Evolutionary conservation across 2,888 invertebrate species (phyloP), one percentile per base, ranked within the genome.

Genomic region (Tachina fera): DNA sequence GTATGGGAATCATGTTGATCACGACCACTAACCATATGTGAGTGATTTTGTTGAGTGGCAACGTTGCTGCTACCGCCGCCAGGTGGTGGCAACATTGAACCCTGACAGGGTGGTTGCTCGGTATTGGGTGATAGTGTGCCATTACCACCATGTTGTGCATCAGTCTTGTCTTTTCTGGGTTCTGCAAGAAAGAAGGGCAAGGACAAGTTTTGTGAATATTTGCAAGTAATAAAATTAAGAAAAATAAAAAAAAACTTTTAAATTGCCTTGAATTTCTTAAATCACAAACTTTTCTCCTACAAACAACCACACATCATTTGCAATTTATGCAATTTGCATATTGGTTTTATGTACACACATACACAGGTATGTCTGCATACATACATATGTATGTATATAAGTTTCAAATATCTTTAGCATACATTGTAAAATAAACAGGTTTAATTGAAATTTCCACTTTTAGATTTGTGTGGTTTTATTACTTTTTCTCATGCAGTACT

Each of bases 101-200:
- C 91, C 89, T 92, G 92, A 90, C 91, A 90, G 89, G 91, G 91
- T 87, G 92, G 91, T 89, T 93, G 93, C 87, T 94, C 95, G 90
- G 94, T 94, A 90, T 93, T 95, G 88, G 95, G 94, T 91, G 95
- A 95, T 90, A 95, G 93, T 90, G 94, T 94, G 92, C 87, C 86
- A 83, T 87, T 91, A 89, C 92, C 91, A 90, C 92, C 92, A 89
- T 91, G 90, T 89, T 90, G 92, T 91, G 92, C 95, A 93, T 97
- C 97, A 95, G 96, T 96, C 95, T 97, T 97, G 94, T 97, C 97
- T 95, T 97, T 97, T 95, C 97, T 96, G 95, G 97, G 96, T 95
- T 97, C 97, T 97, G 95, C 49, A 95, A 89, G 87, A 89, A 89
- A 89, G 22, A 65, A 65, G 4, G 9, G 22, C 22, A 31, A 65